These are phyloP conservation scores for Xestia ashworthii DNA, from an alignment of 2,888 invertebrate species.

Conservation along the genomic window DNA sequence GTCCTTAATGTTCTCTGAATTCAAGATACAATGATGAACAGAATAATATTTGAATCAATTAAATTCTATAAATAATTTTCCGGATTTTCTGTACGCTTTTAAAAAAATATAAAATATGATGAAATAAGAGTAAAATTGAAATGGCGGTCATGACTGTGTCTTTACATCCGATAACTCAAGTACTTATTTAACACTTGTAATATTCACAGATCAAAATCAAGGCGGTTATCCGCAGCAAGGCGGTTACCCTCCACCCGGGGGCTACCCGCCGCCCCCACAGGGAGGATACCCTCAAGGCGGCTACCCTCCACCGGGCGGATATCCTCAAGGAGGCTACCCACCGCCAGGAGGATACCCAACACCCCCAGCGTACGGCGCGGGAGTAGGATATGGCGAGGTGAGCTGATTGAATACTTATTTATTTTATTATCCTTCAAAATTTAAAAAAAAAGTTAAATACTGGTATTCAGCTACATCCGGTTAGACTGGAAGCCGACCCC, in stretches of 20 bases:
- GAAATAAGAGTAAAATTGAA: constrained; percentile 3
- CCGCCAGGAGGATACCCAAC: constrained; percentile 79
- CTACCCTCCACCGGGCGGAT: constrained; percentile 79
- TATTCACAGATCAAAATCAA: constrained; percentile 81
- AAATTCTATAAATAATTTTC: constrained; percentile 13
- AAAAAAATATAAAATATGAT: background rate
- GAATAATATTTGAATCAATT: constrained; percentile 2
- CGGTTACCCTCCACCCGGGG: constrained; percentile 73
- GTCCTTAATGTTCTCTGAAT: constrained; percentile 20
- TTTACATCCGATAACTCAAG: background rate
- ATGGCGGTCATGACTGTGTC: constrained; percentile 25
- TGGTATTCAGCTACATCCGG: no score
- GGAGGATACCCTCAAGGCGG: constrained; percentile 79
- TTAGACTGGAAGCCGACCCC: no score
- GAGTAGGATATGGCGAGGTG: constrained; percentile 83
- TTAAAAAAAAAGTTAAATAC: no score
- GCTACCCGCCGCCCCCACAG: constrained; percentile 80
- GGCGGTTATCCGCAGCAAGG: constrained; percentile 80
- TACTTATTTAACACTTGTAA: constrained; percentile 24
- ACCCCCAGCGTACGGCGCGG: constrained; percentile 77
- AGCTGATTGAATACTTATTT: constrained; percentile 42
- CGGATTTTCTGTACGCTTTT: background rate
- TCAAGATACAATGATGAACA: background rate
- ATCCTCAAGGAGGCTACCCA: constrained; percentile 77
- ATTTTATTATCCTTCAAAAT: background rate